Percentiles rank a stretch among this genome's conserved stretches.
phyloP scores from a whole-genome alignment of 2,888 invertebrate species.

The Steromphala cineraria region DNA sequence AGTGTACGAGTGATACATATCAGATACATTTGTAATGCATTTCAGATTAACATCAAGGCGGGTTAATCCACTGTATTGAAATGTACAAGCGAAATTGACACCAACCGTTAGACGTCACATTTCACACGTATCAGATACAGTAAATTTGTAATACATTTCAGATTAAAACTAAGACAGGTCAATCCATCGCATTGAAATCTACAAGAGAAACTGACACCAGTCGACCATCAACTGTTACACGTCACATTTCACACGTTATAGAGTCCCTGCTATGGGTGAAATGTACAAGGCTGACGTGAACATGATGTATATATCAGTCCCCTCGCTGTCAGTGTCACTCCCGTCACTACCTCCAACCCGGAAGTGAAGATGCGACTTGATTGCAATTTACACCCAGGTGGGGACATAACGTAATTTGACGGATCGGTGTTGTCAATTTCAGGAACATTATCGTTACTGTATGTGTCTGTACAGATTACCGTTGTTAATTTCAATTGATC shows the following conservation, averaged over 20 bases:
- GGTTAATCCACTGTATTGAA: too few species aligned
- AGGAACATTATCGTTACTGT: slow-evolving; percentile 2
- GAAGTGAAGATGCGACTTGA: neutral
- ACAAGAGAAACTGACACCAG: neutral
- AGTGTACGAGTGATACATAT: too few species aligned
- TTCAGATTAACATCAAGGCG: too few species aligned
- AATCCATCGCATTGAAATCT: neutral
- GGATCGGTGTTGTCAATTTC: neutral
- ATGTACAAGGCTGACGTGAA: neutral
- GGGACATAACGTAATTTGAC: neutral
- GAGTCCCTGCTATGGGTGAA: neutral
- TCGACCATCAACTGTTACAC: neutral
- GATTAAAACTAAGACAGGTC: too few species aligned
- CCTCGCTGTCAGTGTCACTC: neutral
- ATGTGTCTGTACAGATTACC: neutral
- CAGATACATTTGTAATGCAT: too few species aligned
- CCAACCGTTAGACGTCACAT: neutral
- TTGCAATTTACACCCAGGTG: neutral
- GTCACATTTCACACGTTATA: neutral
- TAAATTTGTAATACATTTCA: too few species aligned
- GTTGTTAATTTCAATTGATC: neutral
- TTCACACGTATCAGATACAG: neutral
- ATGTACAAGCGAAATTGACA: neutral
- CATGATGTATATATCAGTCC: neutral
- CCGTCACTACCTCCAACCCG: neutral